Evolutionary conservation across 1,140 invertebrate species (phyloP).

Genomic region (Adelges cooleyi): DNA sequence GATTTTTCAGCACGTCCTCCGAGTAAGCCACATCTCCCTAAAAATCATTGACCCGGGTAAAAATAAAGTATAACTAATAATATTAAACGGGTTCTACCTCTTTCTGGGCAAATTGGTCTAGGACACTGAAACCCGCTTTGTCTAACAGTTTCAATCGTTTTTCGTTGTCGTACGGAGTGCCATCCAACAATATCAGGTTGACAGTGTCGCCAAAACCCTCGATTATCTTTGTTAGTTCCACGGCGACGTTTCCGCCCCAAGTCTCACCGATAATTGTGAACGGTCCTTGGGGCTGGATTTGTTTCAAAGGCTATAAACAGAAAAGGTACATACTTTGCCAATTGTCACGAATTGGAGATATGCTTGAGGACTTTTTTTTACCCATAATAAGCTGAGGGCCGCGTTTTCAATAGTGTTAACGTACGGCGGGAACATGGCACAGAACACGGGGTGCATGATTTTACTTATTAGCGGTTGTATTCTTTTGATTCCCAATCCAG

Average conservation of each 20-base stretch:
- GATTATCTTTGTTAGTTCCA: constrained; percentile 30
- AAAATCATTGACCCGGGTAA: neutral
- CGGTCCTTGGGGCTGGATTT: constrained; percentile 29
- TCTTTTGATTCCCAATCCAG: constrained; percentile 5
- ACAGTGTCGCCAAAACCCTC: constrained; percentile 30
- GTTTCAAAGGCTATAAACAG: constrained; percentile 21
- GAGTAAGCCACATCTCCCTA: neutral
- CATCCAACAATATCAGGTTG: constrained; percentile 26
- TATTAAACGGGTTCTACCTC: too few relatives aligned
- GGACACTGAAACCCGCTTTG: neutral
- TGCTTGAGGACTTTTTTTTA: neutral
- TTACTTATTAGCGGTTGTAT: constrained; percentile 11
- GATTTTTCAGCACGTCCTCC: neutral
- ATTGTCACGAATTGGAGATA: neutral
- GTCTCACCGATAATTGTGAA: constrained; percentile 32
- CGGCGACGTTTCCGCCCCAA: constrained; percentile 31
- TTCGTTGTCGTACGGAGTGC: constrained; percentile 4
- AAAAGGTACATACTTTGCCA: neutral
- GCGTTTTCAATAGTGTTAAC: constrained; percentile 1
- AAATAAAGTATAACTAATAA: too few relatives aligned
- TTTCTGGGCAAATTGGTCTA: too few relatives aligned
- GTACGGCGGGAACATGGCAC: constrained; percentile 17
- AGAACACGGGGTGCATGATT: constrained; percentile 27
- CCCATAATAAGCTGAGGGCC: constrained; percentile 14
- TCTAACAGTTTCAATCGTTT: neutral